Base-by-base conservation (phyloP, 2,797 vertebrate genomes). In the Coilia nasus region DNA sequence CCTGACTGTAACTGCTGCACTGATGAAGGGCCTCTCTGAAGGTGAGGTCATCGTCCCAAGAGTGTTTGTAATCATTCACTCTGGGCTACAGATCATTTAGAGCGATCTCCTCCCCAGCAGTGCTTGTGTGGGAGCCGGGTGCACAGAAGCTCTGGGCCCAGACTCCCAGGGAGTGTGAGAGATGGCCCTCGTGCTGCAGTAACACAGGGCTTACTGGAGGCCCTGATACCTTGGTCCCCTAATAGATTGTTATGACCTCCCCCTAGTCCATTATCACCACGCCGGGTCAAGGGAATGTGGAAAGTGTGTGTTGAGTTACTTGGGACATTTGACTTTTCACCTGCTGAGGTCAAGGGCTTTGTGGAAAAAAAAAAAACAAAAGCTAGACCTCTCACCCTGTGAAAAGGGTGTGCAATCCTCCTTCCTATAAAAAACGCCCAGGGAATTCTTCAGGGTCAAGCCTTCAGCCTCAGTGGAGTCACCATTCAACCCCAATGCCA, bases 281-380 rank as follows among this genome's bases (percentile, higher is more conserved):
- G 88, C 81, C 57, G 44, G 89, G 90, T 90, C 88, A 90, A 89
- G 75, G 88, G 62, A 84, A 81, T 28, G 21, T 41, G 86, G 84
- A 88, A 88, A 86, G 89, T 11, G 67, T 85, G 84, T 88, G 91
- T 87, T 91, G 46, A 90, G 89, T 90, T 88, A 85, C 88, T 92
- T 89, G 84, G 75, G 56, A 44, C 71, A 85, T 64, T 88, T 89
- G 84, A 89, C 88, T 84, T 86, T 82, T 14, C 3, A 82, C 88
- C 86, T 82, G 71, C 83, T 83, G 35, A 85, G 89, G 88, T 91
- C 88, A 90, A 56, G 71, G 85, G 57, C 25, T 78, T 78, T 31
- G 35, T 71, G 71, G 19, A 78, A 44, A 78, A 78, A 78, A 41
- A 21, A 78, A 35, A 78, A 78, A 78, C 7, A 2, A 21, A 17